Percentiles rank a stretch among this genome's conserved stretches.
phyloP scores from a whole-genome alignment of 2,888 invertebrate genomes.

The Atrina japonica region DNA sequence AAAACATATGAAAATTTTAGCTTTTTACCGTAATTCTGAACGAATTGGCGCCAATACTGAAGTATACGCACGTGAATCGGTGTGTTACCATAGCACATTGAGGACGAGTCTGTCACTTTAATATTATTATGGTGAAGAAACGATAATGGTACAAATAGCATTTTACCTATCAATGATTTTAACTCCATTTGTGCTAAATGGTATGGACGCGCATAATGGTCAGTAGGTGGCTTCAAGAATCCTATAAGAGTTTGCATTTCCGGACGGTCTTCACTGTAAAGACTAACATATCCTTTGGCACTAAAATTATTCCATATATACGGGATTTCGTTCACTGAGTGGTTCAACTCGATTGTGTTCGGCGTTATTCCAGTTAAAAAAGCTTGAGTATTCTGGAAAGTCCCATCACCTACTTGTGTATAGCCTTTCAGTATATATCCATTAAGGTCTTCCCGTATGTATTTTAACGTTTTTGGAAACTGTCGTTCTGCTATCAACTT shows the following conservation, averaged over 20 bases:
- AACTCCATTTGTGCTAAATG: conserved; percentile 83
- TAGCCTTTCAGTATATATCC: conserved; percentile 21
- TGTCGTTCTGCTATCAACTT: conserved; percentile 17
- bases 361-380: conserved; percentile 47
- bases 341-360: too few species aligned
- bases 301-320: conserved; percentile 92
- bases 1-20: conserved; percentile 91
- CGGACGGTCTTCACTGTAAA: conserved; percentile 90
- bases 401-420: conserved; percentile 18
- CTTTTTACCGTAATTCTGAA: conserved; percentile 83
- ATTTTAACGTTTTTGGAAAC: conserved; percentile 13
- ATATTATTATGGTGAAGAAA: conserved; percentile 32
- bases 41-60: conserved; percentile 80
- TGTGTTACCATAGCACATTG: conserved; percentile 31
- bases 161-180: conserved; percentile 42
- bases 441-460: conserved; percentile 11
- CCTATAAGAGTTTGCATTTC: conserved; percentile 90
- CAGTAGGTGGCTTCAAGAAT: conserved; percentile 89
- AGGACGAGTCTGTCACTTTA: conserved; percentile 21
- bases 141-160: conserved; percentile 5
- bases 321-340: too few species aligned
- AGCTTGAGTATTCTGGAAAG: conserved; percentile 26
- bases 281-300: conserved; percentile 87
- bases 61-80: conserved; percentile 30
- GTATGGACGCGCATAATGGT: conserved; percentile 90